Evolutionary conservation across 2,797 vertebrate species (phyloP).

Genomic region (Poecilia picta): DNA sequence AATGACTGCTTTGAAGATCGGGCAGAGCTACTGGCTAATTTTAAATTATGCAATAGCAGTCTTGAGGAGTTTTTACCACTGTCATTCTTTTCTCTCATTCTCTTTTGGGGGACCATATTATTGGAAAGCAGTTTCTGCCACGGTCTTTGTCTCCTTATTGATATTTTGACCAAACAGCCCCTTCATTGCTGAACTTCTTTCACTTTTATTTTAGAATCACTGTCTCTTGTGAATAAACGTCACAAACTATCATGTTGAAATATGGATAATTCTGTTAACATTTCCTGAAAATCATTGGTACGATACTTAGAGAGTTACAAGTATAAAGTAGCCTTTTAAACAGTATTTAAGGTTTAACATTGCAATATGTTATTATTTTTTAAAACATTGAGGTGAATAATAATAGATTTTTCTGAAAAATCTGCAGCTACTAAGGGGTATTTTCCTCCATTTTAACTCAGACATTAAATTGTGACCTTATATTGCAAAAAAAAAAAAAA

Average conservation of each 20-base stretch:
- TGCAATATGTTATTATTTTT: background rate
- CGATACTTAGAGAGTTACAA: too few relatives aligned
- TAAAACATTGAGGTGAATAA: background rate
- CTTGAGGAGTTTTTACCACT: background rate
- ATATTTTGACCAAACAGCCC: background rate
- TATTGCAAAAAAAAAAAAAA: slow-evolving; percentile 22
- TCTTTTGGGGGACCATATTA: background rate
- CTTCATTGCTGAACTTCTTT: background rate
- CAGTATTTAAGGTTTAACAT: background rate
- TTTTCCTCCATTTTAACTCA: slow-evolving; percentile 11
- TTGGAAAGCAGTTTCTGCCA: background rate
- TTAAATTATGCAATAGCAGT: slow-evolving; percentile 1
- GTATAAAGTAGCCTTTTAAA: too few relatives aligned
- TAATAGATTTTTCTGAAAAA: background rate
- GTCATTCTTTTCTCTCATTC: background rate
- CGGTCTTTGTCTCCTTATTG: background rate
- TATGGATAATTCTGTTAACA: background rate
- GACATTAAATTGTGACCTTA: slow-evolving; percentile 12
- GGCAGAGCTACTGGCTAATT: slow-evolving; percentile 3
- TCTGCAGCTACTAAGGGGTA: background rate
- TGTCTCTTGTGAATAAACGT: background rate
- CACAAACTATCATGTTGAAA: background rate
- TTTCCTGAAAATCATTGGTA: background rate
- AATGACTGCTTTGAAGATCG: background rate
- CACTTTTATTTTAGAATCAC: background rate